Evolutionary conservation across 2,113 vertebrate species (phyloP).

Genomic region (Vanacampus margaritifer): DNA sequence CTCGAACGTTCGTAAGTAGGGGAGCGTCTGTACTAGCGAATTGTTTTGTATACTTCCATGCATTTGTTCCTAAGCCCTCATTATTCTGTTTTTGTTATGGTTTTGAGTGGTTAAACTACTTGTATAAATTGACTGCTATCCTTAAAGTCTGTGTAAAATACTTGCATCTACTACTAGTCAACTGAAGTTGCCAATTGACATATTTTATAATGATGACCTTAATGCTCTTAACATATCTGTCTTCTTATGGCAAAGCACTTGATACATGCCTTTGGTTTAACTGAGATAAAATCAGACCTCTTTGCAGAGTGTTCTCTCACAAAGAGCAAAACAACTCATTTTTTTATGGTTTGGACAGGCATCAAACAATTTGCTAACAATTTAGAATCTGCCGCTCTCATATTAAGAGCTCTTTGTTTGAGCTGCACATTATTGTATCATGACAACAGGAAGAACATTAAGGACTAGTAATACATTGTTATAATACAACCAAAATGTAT

Average conservation of each 20-base stretch:
- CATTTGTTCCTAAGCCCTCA: not conserved
- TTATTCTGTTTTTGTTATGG: not conserved
- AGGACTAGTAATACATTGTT: not conserved
- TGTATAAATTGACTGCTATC: not conserved
- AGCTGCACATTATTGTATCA: not conserved
- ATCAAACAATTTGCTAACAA: constrained; percentile 10
- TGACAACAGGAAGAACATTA: not conserved
- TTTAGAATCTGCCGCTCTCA: not conserved
- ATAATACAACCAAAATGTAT: not conserved
- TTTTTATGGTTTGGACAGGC: constrained; percentile 19
- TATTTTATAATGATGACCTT: not conserved
- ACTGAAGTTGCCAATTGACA: not conserved
- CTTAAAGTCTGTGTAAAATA: not conserved
- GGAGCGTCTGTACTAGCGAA: too few species aligned
- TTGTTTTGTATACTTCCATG: not conserved
- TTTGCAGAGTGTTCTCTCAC: constrained; percentile 4
- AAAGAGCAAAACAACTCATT: constrained; percentile 3
- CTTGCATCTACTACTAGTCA: not conserved
- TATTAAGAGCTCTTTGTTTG: constrained; percentile 2
- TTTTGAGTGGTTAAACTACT: not conserved
- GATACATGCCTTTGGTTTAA: not conserved
- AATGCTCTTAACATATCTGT: not conserved
- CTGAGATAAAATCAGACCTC: not conserved
- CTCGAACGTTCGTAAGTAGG: too few species aligned
- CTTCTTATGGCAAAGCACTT: constrained; percentile 1